A percentile compares a stretch with the other conserved stretches of the same genome.
These are phyloP conservation scores for Rhorus exstirpatorius DNA, from an alignment of 2,888 invertebrate genomes.

Conservation along the genomic window DNA sequence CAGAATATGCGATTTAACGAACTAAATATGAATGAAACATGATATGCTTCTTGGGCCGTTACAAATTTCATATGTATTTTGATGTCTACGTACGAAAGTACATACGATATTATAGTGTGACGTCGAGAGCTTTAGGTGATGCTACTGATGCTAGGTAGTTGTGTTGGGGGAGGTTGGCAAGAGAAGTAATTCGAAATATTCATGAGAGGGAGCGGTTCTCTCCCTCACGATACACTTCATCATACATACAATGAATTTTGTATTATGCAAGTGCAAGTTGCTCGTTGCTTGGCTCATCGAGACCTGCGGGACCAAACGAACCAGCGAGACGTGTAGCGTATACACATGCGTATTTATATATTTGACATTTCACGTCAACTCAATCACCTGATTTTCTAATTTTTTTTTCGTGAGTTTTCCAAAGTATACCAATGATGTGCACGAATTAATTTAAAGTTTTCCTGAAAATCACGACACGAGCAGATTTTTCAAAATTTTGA, in stretches of 20 bases:
- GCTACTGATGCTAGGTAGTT: conserved; percentile 13
- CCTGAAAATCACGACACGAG: no score
- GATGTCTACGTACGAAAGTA: conserved; percentile 6
- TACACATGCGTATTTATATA: neutral
- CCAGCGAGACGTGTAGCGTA: neutral
- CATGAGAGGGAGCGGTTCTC: conserved; percentile 64
- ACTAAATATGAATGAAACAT: conserved; percentile 49
- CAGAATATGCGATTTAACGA: conserved; percentile 4
- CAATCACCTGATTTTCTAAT: neutral
- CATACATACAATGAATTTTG: conserved; percentile 74
- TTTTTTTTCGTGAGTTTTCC: neutral
- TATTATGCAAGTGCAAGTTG: conserved; percentile 67
- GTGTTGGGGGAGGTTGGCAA: conserved; percentile 59
- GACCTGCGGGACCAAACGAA: conserved; percentile 46
- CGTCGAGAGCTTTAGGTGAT: conserved; percentile 3
- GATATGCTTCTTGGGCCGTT: conserved; percentile 18
- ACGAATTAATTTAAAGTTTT: no score
- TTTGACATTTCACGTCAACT: neutral
- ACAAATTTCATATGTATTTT: conserved; percentile 10
- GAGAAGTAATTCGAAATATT: conserved; percentile 73
- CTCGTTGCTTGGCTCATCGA: conserved; percentile 59
- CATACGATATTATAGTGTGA: conserved; percentile 10
- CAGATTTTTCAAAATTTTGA: no score
- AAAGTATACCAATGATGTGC: neutral
- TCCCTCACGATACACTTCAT: conserved; percentile 70